Evolutionary conservation across 1,140 invertebrate genomes (phyloP).

Genomic region (Calosoma granatense): DNA sequence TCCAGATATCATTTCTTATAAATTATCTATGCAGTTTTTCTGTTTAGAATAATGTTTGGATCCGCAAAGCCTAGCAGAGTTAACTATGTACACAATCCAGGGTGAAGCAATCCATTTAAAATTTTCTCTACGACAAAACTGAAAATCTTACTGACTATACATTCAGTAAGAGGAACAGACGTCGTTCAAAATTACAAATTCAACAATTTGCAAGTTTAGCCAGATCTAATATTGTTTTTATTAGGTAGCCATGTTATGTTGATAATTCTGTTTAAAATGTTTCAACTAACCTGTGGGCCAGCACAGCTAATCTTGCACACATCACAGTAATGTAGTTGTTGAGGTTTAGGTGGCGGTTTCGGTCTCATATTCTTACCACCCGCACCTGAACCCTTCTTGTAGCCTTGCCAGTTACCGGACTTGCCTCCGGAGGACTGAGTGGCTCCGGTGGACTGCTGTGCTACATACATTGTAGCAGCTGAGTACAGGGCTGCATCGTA

Average conservation of each 20-base stretch:
- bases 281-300: conserved; percentile 70
- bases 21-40: no score
- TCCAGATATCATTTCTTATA: no score
- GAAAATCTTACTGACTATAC: no score
- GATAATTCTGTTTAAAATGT: no score
- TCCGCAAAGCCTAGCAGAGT: not conserved
- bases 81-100: not conserved
- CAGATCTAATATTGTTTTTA: no score
- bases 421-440: conserved; percentile 38
- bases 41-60: no score
- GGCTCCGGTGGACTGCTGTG: conserved; percentile 57
- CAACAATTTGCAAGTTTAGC: no score
- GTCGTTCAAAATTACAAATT: no score
- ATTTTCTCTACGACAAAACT: not conserved
- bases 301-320: conserved; percentile 98
- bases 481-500: conserved; percentile 90
- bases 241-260: no score
- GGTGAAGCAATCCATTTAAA: not conserved
- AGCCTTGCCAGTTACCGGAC: conserved; percentile 57
- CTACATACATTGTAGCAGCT: conserved; percentile 85
- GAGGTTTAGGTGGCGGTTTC: conserved; percentile 77
- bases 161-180: not conserved
- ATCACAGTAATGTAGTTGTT: conserved; percentile 90
- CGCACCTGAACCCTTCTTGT: conserved; percentile 56
- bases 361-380: conserved; percentile 53